phyloP scores from a whole-genome alignment of 2,888 invertebrate species.

The Pandemis heparana region DNA sequence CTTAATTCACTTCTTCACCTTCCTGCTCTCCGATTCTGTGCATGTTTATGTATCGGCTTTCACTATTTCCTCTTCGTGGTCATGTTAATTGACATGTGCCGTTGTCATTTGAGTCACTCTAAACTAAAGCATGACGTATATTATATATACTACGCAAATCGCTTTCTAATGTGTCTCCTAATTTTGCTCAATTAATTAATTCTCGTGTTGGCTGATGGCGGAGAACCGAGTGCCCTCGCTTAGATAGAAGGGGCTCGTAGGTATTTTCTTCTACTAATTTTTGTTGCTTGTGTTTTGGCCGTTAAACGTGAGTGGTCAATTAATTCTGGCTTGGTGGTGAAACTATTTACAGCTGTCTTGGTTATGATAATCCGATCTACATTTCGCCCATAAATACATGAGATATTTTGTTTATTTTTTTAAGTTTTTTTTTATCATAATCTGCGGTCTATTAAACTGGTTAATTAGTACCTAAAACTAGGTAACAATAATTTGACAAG shows the following conservation, averaged over 20 bases:
- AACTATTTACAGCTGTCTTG: background rate
- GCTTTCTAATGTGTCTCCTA: background rate
- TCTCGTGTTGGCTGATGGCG: background rate
- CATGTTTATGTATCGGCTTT: conserved; percentile 36
- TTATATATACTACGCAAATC: background rate
- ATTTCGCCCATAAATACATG: too few relatives aligned
- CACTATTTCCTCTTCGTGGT: conserved; percentile 20
- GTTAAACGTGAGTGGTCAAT: background rate
- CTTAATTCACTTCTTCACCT: conserved; percentile 17
- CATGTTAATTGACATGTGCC: background rate
- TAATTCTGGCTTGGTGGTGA: background rate
- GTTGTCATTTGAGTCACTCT: conserved; percentile 6
- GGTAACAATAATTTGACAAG: too few relatives aligned
- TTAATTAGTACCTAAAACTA: too few relatives aligned
- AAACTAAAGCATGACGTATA: background rate
- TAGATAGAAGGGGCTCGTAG: background rate
- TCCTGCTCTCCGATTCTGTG: conserved; percentile 21
- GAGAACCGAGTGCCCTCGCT: background rate
- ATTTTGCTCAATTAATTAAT: background rate
- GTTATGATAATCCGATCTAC: too few relatives aligned
- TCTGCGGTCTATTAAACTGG: too few relatives aligned
- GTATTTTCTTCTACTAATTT: background rate
- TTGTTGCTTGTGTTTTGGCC: background rate
- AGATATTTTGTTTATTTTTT: too few relatives aligned
- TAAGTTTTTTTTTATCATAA: too few relatives aligned